Evolutionary conservation across 2,113 vertebrate species (phyloP).

Genomic region (Colius striatus): DNA sequence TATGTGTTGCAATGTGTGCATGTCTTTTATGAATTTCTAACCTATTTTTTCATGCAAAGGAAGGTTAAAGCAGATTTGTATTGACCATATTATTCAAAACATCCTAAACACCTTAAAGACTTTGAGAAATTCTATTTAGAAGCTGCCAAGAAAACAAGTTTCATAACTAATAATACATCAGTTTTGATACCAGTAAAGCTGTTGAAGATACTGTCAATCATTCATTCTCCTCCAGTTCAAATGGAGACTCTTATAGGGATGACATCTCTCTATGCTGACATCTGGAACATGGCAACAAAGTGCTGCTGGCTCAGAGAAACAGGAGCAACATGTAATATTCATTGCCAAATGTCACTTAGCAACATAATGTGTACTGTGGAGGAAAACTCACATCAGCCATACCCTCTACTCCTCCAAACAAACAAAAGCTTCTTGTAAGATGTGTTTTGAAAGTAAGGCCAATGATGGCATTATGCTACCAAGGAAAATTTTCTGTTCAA

Average conservation of each 20-base stretch:
- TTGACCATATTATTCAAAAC: neutral
- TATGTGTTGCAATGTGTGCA: neutral
- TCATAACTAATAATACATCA: slow-evolving; percentile 14
- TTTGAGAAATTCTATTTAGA: slow-evolving; percentile 5
- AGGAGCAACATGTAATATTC: slow-evolving; percentile 39
- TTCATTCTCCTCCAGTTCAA: slow-evolving; percentile 34
- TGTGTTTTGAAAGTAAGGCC: neutral
- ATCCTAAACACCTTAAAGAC: neutral
- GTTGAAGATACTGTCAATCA: slow-evolving; percentile 26
- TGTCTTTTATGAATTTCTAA: neutral
- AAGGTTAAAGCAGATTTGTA: slow-evolving; percentile 25
- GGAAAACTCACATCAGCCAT: slow-evolving; percentile 36
- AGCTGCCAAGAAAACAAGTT: neutral
- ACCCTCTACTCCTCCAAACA: neutral
- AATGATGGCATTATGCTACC: neutral
- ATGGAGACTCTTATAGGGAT: slow-evolving; percentile 24
- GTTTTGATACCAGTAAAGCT: slow-evolving; percentile 33
- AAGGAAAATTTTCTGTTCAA: neutral
- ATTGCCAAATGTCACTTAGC: slow-evolving; percentile 68
- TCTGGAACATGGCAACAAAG: slow-evolving; percentile 65
- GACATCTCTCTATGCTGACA: slow-evolving; percentile 62
- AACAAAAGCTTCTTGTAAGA: slow-evolving; percentile 14
- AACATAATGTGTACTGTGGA: slow-evolving; percentile 18
- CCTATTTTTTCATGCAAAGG: neutral
- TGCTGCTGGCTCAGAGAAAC: slow-evolving; percentile 53